phyloP scores from a whole-genome alignment of 1,140 invertebrate species.

The Brachionus plicatilis region DNA sequence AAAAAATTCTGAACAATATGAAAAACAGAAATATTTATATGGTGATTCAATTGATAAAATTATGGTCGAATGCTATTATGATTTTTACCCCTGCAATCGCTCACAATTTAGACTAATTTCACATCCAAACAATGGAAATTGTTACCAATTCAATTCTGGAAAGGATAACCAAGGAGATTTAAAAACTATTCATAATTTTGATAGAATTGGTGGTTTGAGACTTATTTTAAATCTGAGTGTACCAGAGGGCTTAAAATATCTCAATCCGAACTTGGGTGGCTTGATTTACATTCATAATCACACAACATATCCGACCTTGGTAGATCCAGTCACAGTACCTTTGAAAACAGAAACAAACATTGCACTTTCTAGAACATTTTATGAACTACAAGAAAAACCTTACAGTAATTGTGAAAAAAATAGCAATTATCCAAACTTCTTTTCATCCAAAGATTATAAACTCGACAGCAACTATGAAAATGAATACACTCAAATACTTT shows the following conservation, averaged over 20 bases:
- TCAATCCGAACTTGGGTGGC: neutral
- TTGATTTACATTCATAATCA: neutral
- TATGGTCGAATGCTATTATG: neutral
- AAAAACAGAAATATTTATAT: neutral
- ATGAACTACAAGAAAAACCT: neutral
- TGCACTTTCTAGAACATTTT: neutral
- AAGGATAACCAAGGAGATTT: neutral
- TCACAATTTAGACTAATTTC: neutral
- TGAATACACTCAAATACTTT: neutral
- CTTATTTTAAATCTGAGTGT: neutral
- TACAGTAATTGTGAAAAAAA: neutral
- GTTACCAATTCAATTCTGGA: slow-evolving; percentile 21
- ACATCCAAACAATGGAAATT: neutral
- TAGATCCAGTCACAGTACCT: neutral
- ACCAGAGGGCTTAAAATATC: neutral
- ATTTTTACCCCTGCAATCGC: neutral
- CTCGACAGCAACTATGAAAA: no score
- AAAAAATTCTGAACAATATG: neutral
- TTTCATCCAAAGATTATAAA: neutral
- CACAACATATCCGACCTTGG: neutral
- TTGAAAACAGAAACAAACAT: neutral
- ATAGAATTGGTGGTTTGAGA: neutral
- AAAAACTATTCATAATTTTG: no score
- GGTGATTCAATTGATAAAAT: neutral
- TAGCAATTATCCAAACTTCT: neutral